phyloP scores from a whole-genome alignment of 2,888 invertebrate genomes.

The Rhopalosiphum nymphaeae region DNA sequence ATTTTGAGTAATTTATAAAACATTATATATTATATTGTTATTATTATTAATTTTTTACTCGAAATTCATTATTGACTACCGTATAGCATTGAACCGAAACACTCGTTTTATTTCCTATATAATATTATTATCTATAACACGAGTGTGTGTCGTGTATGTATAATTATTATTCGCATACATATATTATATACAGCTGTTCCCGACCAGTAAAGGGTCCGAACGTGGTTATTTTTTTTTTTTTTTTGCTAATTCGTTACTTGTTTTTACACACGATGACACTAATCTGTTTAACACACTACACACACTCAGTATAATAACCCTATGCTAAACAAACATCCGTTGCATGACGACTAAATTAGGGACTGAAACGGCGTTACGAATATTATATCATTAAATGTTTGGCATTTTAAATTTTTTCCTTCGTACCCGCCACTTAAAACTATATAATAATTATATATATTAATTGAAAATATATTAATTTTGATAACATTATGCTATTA shows the following conservation, averaged over 20 bases:
- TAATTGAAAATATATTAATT: not conserved
- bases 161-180: slow-evolving; percentile 20
- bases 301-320: slow-evolving; percentile 13
- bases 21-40: not conserved
- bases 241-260: slow-evolving; percentile 12
- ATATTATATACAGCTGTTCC: not conserved
- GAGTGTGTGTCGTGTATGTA: not conserved
- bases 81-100: not conserved
- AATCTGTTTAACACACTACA: slow-evolving; percentile 44
- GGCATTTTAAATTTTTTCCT: not conserved
- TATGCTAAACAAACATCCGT: slow-evolving; percentile 40
- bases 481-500: not conserved
- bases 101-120: not conserved
- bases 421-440: not conserved
- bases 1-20: not conserved
- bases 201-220: not conserved
- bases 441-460: not conserved
- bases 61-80: not conserved
- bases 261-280: slow-evolving; percentile 36
- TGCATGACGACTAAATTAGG: not conserved
- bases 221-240: not conserved
- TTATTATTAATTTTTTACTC: not conserved
- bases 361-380: not conserved
- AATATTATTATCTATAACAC: not conserved
- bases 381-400: not conserved